Conservation (phyloP, 1,140 invertebrate genomes). For the Colletes latitarsis region DNA sequence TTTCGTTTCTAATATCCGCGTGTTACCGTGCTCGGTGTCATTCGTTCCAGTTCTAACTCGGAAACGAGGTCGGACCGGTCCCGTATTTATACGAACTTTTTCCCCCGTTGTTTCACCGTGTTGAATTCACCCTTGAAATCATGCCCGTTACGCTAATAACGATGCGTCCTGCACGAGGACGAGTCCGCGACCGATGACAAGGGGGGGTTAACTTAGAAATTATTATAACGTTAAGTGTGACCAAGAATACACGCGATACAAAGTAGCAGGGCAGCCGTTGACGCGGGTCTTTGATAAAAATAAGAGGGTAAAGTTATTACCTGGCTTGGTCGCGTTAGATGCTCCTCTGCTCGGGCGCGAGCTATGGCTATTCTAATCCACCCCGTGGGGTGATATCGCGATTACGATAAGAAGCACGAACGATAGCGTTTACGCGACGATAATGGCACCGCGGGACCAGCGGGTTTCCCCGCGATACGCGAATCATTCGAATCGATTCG, state of each 20-base stretch:
- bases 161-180: too few species aligned
- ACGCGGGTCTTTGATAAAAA: constrained; percentile 22
- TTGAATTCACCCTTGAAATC: too few species aligned
- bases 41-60: too few species aligned
- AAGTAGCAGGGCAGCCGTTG: constrained; percentile 14
- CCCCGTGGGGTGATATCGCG: constrained; percentile 26
- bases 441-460: constrained; percentile 13
- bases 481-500: too few species aligned
- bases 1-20: too few species aligned
- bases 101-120: too few species aligned
- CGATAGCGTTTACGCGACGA: constrained; percentile 51
- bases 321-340: constrained; percentile 5
- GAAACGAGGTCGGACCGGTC: too few species aligned
- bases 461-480: background rate
- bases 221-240: constrained; percentile 7
- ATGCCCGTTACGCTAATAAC: too few species aligned
- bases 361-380: constrained; percentile 49
- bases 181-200: background rate
- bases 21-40: too few species aligned
- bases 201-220: background rate
- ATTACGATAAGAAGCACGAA: constrained; percentile 48
- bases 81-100: too few species aligned
- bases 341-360: background rate
- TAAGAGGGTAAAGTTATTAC: constrained; percentile 11
- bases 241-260: background rate